phyloP scores from a whole-genome alignment of 1,140 invertebrate genomes.

The Zophobas atratus region DNA sequence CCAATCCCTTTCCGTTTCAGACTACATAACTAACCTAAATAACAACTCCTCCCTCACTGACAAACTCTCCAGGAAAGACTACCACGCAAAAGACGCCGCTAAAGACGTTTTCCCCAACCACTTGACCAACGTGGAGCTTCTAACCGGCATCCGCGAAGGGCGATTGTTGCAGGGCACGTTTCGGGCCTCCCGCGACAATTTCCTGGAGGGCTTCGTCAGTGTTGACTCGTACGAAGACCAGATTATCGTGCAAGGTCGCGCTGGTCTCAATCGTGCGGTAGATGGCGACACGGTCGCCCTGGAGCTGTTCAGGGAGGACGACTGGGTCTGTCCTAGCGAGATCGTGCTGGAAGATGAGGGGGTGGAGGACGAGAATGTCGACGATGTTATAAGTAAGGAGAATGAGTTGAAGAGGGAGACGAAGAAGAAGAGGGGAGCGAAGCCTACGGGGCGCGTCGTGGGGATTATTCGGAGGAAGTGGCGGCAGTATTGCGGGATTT shows the following conservation, averaged over 20 bases:
- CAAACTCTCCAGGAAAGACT: conserved; percentile 82
- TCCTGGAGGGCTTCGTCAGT: conserved; percentile 92
- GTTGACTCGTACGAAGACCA: conserved; percentile 85
- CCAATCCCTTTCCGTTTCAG: conserved; percentile 72
- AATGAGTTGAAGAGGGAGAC: conserved; percentile 64
- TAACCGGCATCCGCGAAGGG: conserved; percentile 86
- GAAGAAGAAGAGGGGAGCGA: conserved; percentile 69
- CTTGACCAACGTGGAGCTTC: conserved; percentile 81
- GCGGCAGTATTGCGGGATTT: conserved; percentile 96
- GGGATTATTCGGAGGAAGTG: conserved; percentile 97
- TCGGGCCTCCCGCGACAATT: conserved; percentile 91
- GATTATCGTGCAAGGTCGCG: conserved; percentile 92
- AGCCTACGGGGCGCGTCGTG: conserved; percentile 91
- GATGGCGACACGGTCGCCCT: conserved; percentile 96
- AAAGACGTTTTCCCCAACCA: conserved; percentile 89
- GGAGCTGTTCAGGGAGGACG: conserved; percentile 88
- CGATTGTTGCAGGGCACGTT: conserved; percentile 89
- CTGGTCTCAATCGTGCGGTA: conserved; percentile 93
- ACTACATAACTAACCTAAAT: conserved; percentile 64
- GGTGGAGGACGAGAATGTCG: conserved; percentile 74
- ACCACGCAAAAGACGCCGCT: conserved; percentile 74
- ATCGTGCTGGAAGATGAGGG: conserved; percentile 89
- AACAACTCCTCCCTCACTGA: conserved; percentile 79
- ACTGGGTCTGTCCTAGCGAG: conserved; percentile 92
- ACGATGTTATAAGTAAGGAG: conserved; percentile 76